A percentile compares a stretch with the other conserved stretches of the same genome.
Conservation (phyloP, 2,888 invertebrate genomes). For the Allacma fusca region DNA sequence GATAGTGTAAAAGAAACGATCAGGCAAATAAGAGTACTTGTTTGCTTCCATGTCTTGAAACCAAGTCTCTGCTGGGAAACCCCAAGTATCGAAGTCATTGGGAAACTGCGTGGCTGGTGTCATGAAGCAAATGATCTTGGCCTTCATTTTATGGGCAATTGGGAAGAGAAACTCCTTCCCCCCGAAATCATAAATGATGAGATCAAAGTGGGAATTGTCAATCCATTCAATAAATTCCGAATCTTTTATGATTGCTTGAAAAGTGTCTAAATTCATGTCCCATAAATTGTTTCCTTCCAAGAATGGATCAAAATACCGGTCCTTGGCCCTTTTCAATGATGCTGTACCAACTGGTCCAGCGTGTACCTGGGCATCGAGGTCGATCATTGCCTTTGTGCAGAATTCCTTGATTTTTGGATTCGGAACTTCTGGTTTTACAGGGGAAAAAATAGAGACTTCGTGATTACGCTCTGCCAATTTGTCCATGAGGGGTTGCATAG, state of each 20-base stretch:
- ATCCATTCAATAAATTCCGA: constrained; percentile 4
- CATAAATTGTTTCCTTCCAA: no score
- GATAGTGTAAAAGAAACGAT: not conserved
- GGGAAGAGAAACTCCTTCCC: not conserved
- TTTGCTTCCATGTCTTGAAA: not conserved
- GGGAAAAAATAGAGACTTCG: not conserved
- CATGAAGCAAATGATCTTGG: not conserved
- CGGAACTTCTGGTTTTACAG: not conserved
- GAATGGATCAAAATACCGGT: constrained; percentile 4
- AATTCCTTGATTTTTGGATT: constrained; percentile 20
- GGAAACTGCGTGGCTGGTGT: not conserved
- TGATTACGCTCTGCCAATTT: no score
- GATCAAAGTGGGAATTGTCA: not conserved
- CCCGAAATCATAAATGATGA: not conserved
- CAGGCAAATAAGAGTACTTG: constrained; percentile 2
- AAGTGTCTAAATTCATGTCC: not conserved
- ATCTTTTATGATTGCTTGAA: not conserved
- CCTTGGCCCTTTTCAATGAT: not conserved
- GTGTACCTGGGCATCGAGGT: not conserved
- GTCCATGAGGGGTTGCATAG: no score
- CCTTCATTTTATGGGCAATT: not conserved
- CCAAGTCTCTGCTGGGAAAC: not conserved
- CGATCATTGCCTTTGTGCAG: not conserved
- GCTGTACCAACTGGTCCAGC: not conserved
- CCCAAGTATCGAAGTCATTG: not conserved